phyloP scores from a whole-genome alignment of 2,888 invertebrate genomes.

The Camptogramma bilineatum region DNA sequence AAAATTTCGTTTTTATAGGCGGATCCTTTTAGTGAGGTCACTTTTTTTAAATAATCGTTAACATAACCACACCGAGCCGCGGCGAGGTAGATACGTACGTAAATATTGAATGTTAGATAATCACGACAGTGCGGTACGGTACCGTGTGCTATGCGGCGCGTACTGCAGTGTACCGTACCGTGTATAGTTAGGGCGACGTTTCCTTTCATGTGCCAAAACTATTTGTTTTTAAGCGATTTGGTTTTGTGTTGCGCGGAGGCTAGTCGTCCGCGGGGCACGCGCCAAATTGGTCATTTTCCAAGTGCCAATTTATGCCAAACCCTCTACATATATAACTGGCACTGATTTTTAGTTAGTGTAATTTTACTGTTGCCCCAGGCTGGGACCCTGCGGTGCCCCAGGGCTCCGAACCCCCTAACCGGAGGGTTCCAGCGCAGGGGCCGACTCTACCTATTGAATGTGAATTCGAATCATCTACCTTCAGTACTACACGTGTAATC shows the following conservation, averaged over 20 bases:
- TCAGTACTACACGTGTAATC: constrained; percentile 39
- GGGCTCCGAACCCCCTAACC: not conserved
- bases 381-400: constrained; percentile 27
- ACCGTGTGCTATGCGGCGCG: not conserved
- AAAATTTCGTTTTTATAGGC: constrained; percentile 59
- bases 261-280: constrained; percentile 29
- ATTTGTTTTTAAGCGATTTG: constrained; percentile 43
- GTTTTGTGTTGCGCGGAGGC: constrained; percentile 25
- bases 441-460: constrained; percentile 24
- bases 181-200: constrained; percentile 58
- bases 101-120: constrained; percentile 67
- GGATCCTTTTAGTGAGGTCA: constrained; percentile 59
- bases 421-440: constrained; percentile 31
- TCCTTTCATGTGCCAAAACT: constrained; percentile 64
- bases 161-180: constrained; percentile 46
- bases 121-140: constrained; percentile 40
- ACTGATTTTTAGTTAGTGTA: constrained; percentile 45
- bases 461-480: constrained; percentile 33
- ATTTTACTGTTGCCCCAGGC: constrained; percentile 38
- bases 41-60: constrained; percentile 49
- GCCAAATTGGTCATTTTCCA: constrained; percentile 48
- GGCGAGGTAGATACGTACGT: constrained; percentile 68
- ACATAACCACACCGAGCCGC: constrained; percentile 42
- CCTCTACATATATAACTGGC: constrained; percentile 46
- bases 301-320: constrained; percentile 55